phyloP scores from a whole-genome alignment of 2,113 vertebrate species.

The Hemibagrus wyckioides region DNA sequence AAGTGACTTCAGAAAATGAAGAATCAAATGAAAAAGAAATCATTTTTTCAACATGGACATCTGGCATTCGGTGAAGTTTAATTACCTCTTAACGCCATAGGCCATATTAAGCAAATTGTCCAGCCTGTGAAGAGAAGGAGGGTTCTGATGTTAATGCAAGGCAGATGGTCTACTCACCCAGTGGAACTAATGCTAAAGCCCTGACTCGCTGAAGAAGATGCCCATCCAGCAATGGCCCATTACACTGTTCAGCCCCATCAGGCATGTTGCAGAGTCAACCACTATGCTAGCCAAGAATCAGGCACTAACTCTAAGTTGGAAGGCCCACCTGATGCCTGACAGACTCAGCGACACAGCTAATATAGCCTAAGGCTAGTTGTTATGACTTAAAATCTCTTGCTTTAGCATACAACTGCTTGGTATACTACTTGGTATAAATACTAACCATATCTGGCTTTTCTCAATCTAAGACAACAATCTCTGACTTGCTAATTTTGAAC shows the following conservation, averaged over 20 bases:
- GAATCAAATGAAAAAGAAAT: constrained; percentile 64
- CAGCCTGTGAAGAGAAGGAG: constrained; percentile 99
- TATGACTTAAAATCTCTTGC: constrained; percentile 8
- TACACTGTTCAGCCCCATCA: constrained; percentile 75
- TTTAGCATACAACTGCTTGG: constrained; percentile 1
- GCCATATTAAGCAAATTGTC: constrained; percentile 99
- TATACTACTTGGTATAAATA: background rate
- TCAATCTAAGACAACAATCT: background rate
- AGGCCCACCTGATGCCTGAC: constrained; percentile 29
- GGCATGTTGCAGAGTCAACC: constrained; percentile 53
- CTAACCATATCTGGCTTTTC: constrained; percentile 3
- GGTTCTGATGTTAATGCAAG: constrained; percentile 99
- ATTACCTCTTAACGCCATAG: constrained; percentile 99
- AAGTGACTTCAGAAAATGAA: constrained; percentile 71
- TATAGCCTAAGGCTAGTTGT: constrained; percentile 24
- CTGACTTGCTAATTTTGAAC: background rate
- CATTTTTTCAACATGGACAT: constrained; percentile 97
- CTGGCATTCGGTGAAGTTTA: constrained; percentile 99
- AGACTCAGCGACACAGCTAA: constrained; percentile 18
- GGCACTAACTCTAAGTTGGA: constrained; percentile 44
- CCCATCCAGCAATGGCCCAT: constrained; percentile 73
- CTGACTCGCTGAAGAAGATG: constrained; percentile 76
- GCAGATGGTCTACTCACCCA: constrained; percentile 99
- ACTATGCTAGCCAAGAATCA: constrained; percentile 38
- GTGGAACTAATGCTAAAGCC: constrained; percentile 98